Percentiles rank a stretch among this genome's conserved stretches.
Evolutionary conservation across 2,797 vertebrate species (phyloP).

Genomic region (Poliocrania exsul): DNA sequence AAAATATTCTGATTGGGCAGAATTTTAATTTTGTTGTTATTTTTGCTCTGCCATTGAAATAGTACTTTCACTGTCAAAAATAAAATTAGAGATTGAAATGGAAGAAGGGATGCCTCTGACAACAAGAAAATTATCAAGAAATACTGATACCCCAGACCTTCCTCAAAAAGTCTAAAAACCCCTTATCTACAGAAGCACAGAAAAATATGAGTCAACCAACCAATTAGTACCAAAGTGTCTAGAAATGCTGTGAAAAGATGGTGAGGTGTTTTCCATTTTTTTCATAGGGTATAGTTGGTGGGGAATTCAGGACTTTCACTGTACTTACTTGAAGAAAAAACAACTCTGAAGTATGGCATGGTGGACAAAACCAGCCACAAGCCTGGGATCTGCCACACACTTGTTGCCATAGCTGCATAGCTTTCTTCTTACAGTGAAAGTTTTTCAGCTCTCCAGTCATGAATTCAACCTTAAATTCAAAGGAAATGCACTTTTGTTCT

Average conservation of each 20-base stretch:
- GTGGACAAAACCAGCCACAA: neutral
- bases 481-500: neutral
- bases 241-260: neutral
- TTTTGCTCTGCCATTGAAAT: neutral
- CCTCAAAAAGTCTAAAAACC: neutral
- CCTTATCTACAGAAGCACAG: neutral
- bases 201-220: neutral
- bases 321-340: neutral
- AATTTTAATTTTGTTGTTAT: neutral
- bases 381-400: neutral
- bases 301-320: neutral
- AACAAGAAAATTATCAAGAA: neutral
- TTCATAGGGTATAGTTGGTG: neutral
- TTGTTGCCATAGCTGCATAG: neutral
- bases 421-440: neutral
- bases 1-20: neutral
- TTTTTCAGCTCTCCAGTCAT: neutral
- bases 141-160: neutral
- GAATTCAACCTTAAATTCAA: neutral
- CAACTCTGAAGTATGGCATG: neutral
- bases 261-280: neutral
- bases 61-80: neutral
- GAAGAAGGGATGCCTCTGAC: neutral
- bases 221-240: neutral
- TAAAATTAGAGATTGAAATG: neutral